Evolutionary conservation across 1,140 invertebrate species (phyloP), one percentile per base, ranked within the genome.

Genomic region (Euwallacea fornicatus): DNA sequence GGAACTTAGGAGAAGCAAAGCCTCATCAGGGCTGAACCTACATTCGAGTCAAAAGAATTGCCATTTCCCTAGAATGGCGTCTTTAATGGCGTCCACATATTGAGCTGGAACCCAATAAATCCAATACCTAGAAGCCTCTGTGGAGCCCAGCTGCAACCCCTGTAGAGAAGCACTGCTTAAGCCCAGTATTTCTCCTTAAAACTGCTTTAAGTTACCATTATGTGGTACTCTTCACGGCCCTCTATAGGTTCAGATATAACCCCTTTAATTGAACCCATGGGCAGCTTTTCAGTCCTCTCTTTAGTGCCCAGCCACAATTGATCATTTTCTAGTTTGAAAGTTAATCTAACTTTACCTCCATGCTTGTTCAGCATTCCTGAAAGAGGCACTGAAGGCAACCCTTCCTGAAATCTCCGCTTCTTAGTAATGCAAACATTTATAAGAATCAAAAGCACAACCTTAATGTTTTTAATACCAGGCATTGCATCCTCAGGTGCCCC

Each of bases 31-130:
- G 21, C 21, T n/a, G 54, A 16, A 33, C 33, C 7, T 56, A 9
- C 21, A 33, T 33, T 33, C 21, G 21, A 33, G 21, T 86, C 83
- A 93, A 82, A 92, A 93, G 78, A 89, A 90, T 80, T 92, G 91
- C 92, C 93, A 95, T 77, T 93, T 93, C 63, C 94, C 94, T 46
- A 96, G 86, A 73, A 96, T 89, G 62, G 93, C 90, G 78, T 95
- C 93, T 85, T 96, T 96, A 77, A 97, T 95, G 66, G 95, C 93
- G 77, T 94, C 91, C 68, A 96, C 88, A 82, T 95, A 97, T 79
- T 94, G 91, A 41, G 93, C 93, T 54, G 95, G 95, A 50, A 97
- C 93, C 95, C 95, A 97, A 83, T 97, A 97, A 59, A 97, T 88
- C 93, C 93, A 97, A 84, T 96, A 96, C 73, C 91, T 84, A 42